These are phyloP conservation scores for Eulimnadia texana DNA, from an alignment of 1,140 invertebrate species.

Conservation along the genomic window DNA sequence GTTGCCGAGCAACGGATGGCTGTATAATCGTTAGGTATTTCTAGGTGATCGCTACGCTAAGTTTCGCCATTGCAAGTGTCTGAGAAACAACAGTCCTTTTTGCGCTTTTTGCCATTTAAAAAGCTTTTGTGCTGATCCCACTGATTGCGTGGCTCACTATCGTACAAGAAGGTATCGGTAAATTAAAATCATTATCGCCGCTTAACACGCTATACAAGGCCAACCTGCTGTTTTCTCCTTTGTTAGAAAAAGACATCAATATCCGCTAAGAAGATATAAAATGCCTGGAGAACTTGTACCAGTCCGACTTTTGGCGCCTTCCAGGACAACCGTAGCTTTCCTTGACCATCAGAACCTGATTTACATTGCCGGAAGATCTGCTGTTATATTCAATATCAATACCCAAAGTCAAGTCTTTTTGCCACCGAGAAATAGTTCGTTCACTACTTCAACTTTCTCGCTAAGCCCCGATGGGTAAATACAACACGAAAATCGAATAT, in stretches of 20 bases:
- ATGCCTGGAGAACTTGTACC: background rate
- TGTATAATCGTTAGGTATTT: background rate
- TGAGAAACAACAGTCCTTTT: background rate
- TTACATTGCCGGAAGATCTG: slow-evolving; percentile 11
- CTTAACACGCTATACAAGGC: background rate
- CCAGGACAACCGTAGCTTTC: slow-evolving; percentile 2
- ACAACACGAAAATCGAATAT: no score
- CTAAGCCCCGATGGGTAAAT: slow-evolving; percentile 11
- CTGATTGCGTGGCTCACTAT: background rate
- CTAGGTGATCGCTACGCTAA: background rate
- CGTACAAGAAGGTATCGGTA: background rate
- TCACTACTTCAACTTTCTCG: slow-evolving; percentile 2
- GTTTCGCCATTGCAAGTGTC: no score
- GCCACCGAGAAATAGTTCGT: slow-evolving; percentile 7
- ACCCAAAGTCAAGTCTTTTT: slow-evolving; percentile 2
- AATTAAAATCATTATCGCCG: background rate
- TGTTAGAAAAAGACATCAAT: background rate
- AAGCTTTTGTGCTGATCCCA: background rate
- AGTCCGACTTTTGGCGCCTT: slow-evolving; percentile 1
- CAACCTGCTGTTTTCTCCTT: background rate
- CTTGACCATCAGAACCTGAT: slow-evolving; percentile 10
- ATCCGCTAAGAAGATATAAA: background rate
- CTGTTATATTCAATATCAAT: slow-evolving; percentile 5
- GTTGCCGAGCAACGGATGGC: background rate
- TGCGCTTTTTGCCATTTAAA: background rate